Evolutionary conservation across 2,797 vertebrate species (phyloP).

Genomic region (Lepidocolaptes lacrymiger): DNA sequence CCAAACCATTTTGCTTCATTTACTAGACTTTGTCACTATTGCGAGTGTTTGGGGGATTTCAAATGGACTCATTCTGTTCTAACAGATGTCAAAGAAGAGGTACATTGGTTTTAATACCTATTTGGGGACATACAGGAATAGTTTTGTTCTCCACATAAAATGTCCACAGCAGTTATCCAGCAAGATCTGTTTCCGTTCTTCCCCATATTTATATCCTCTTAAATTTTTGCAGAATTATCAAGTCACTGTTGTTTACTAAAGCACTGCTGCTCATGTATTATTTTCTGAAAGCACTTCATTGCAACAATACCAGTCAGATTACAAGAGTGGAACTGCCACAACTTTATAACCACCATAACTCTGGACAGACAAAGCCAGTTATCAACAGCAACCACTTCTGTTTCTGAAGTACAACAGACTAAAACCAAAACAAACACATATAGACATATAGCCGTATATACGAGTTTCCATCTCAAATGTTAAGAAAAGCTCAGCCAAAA

Average conservation of each 20-base stretch:
- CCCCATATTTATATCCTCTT: conserved; percentile 20
- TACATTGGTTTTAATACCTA: conserved; percentile 79
- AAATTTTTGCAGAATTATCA: conserved; percentile 58
- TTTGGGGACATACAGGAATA: conserved; percentile 61
- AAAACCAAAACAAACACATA: neutral
- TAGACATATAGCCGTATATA: fast-evolving
- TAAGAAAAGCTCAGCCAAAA: neutral
- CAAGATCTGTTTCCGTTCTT: conserved; percentile 30
- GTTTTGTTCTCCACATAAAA: conserved; percentile 53
- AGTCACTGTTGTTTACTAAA: conserved; percentile 31
- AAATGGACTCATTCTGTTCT: conserved; percentile 74
- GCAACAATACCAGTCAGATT: neutral
- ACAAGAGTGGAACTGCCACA: neutral
- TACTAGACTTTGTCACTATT: conserved; percentile 67
- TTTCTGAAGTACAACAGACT: neutral
- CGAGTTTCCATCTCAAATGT: neutral
- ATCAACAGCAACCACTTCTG: neutral
- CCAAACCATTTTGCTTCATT: conserved; percentile 76
- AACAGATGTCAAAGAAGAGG: conserved; percentile 81
- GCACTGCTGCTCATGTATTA: conserved; percentile 17
- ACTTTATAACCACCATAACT: neutral
- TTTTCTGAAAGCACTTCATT: conserved; percentile 1
- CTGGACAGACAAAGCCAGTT: neutral
- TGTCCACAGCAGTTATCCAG: conserved; percentile 17
- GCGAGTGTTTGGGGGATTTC: conserved; percentile 71